Evolutionary conservation across 2,113 vertebrate genomes (phyloP), one percentile per base, ranked within the genome.

Genomic region (Sarotherodon lohbergeri): DNA sequence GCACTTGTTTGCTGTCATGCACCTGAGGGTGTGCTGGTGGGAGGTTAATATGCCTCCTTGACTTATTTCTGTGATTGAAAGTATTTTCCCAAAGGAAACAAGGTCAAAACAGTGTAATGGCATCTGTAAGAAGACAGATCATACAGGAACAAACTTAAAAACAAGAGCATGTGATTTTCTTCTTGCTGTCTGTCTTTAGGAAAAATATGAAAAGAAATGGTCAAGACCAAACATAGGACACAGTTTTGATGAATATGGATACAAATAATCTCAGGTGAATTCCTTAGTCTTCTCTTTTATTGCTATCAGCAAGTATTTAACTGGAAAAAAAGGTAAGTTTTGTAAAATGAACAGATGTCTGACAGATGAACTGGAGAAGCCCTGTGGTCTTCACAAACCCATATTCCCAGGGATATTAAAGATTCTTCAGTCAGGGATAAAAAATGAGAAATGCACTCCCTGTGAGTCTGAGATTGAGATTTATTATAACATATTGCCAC

Each of bases 11-110:
- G 78, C 13, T 71, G 19, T 10, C 6, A 17, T 71, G 59, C 13
- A 34, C 17, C 13, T 41, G 8, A 6, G 54, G 56, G 59, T 82
- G 36, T 81, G 56, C 6, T 11, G 7, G 52, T 48, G 10, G 59
- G 84, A 86, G 89, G 90, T 91, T 93, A 92, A 93, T 94, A 89
- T 89, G 78, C 63, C 76, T 80, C 56, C 52, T 89, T 83, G 87
- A 88, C 84, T 88, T 86, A 80, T 89, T 84, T 27, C 87, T 90
- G 82, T 78, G 86, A 88, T 43, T 73, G 61, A 50, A 87, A 85
- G 11, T 82, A 88, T 93, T 63, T 88, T 76, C 81, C 85, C 79
- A 85, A 86, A 86, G 63, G 27, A 83, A 73, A 82, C 80, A 76
- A 90, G 89, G 88, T 93, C 86, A 93, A 89, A 89, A 88, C 41